Conservation (phyloP, 1,140 invertebrate species). For the Ooceraea biroi region DNA sequence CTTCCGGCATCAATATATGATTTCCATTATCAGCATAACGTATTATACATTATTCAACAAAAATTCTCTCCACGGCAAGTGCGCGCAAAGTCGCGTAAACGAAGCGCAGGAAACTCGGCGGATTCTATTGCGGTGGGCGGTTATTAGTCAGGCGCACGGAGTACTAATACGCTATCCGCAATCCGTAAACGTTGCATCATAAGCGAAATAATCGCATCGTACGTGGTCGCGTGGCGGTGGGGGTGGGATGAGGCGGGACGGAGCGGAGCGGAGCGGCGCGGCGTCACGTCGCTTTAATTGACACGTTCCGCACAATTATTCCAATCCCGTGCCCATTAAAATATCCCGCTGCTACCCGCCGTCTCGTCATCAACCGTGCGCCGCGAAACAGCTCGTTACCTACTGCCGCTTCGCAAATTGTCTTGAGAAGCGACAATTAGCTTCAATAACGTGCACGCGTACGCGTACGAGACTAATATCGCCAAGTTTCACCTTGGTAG, state of each 20-base stretch:
- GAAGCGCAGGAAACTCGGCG: background rate
- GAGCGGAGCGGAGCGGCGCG: background rate
- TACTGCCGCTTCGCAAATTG: too few species aligned
- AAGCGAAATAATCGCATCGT: conserved; percentile 44
- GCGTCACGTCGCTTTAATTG: conserved; percentile 38
- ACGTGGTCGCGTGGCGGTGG: background rate
- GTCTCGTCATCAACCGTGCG: background rate
- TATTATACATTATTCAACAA: too few species aligned
- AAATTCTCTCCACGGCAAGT: too few species aligned
- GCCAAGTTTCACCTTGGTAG: background rate
- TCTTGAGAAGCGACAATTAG: too few species aligned
- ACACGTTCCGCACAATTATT: conserved; percentile 60
- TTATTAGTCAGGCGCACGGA: conserved; percentile 7
- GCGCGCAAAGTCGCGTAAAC: background rate
- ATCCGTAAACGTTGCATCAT: conserved; percentile 53
- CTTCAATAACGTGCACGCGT: too few species aligned
- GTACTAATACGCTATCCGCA: background rate
- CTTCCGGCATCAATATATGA: too few species aligned
- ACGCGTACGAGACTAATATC: too few species aligned
- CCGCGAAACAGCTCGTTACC: background rate
- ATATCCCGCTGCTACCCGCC: background rate
- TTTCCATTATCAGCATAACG: too few species aligned
- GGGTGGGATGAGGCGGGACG: too few species aligned
- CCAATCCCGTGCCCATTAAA: background rate
- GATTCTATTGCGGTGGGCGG: background rate